A percentile compares a stretch with the other conserved stretches of the same genome.
phyloP scores from a whole-genome alignment of 92 coral and sea anemone species.

The Epizoanthus stellaris region DNA sequence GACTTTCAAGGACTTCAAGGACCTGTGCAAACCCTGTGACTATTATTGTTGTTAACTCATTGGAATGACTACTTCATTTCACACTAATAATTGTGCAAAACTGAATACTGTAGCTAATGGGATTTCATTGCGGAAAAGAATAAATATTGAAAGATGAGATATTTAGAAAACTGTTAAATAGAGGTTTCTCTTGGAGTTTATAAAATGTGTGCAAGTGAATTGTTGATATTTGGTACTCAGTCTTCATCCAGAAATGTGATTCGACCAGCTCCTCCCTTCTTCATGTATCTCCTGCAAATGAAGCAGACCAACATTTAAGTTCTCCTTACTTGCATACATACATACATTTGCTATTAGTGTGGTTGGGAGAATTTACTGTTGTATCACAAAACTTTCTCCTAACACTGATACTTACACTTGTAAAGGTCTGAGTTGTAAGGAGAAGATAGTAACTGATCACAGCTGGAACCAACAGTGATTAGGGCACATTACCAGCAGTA shows the following conservation, averaged over 20 bases:
- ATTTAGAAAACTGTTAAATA: slow-evolving; percentile 27
- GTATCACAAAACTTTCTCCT: too few species aligned
- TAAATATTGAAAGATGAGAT: slow-evolving; percentile 24
- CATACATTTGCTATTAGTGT: too few species aligned
- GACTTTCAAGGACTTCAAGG: too few species aligned
- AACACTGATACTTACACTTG: too few species aligned
- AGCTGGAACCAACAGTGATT: too few species aligned
- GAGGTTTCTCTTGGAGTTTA: neutral
- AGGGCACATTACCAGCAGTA: too few species aligned
- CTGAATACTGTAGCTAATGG: neutral
- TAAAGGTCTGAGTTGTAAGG: neutral
- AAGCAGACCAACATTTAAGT: neutral
- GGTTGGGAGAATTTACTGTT: too few species aligned
- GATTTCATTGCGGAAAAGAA: neutral
- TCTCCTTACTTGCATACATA: too few species aligned
- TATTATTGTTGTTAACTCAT: too few species aligned
- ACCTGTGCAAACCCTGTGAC: too few species aligned
- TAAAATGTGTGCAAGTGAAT: neutral
- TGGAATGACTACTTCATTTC: too few species aligned
- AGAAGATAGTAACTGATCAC: neutral
- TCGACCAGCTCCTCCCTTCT: slow-evolving; percentile 44
- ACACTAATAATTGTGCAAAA: too few species aligned
- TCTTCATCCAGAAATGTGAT: slow-evolving; percentile 48
- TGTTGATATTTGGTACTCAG: neutral
- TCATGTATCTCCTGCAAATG: slow-evolving; percentile 38